Percentiles rank a stretch among this genome's conserved stretches.
These are phyloP conservation scores for Micrasema longulum DNA, from an alignment of 1,140 invertebrate species.

Conservation along the genomic window DNA sequence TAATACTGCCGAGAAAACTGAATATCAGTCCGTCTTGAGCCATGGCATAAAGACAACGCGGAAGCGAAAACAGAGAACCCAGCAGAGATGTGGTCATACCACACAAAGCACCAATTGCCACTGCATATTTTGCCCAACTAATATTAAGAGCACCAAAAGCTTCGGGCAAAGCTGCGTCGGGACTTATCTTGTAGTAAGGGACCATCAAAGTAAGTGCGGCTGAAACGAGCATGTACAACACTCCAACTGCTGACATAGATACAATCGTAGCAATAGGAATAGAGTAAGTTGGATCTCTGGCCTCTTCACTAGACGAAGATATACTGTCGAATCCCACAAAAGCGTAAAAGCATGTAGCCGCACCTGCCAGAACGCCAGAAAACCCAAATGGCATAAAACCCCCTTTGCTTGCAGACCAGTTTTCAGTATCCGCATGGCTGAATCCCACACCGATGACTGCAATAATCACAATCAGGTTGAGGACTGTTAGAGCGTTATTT, in stretches of 20 bases:
- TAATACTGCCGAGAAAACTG: slow-evolving; percentile 80
- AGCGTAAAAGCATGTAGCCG: slow-evolving; percentile 91
- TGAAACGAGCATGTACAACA: slow-evolving; percentile 85
- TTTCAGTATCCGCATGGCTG: slow-evolving; percentile 81
- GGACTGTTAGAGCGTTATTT: slow-evolving; percentile 83
- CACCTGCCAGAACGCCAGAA: slow-evolving; percentile 80
- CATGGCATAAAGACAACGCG: slow-evolving; percentile 90
- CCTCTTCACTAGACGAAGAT: slow-evolving; percentile 88
- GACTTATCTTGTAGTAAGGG: slow-evolving; percentile 80
- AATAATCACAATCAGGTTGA: slow-evolving; percentile 82
- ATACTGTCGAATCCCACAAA: slow-evolving; percentile 91
- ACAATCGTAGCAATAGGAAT: slow-evolving; percentile 85
- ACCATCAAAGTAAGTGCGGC: slow-evolving; percentile 87
- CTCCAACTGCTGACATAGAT: slow-evolving; percentile 83
- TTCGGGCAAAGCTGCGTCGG: slow-evolving; percentile 85
- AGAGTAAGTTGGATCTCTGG: slow-evolving; percentile 80
- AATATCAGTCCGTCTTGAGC: slow-evolving; percentile 89
- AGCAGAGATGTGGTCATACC: slow-evolving; percentile 91
- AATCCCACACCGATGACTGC: slow-evolving; percentile 83
- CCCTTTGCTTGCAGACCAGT: slow-evolving; percentile 80
- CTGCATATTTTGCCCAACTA: slow-evolving; percentile 88
- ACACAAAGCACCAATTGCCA: slow-evolving; percentile 88
- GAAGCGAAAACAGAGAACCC: slow-evolving; percentile 86
- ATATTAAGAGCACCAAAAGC: slow-evolving; percentile 81
- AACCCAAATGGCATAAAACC: slow-evolving; percentile 89